A percentile compares a stretch with the other conserved stretches of the same genome.
phyloP scores from a whole-genome alignment of 2,113 vertebrate genomes.

The Rhagologus leucostigma region DNA sequence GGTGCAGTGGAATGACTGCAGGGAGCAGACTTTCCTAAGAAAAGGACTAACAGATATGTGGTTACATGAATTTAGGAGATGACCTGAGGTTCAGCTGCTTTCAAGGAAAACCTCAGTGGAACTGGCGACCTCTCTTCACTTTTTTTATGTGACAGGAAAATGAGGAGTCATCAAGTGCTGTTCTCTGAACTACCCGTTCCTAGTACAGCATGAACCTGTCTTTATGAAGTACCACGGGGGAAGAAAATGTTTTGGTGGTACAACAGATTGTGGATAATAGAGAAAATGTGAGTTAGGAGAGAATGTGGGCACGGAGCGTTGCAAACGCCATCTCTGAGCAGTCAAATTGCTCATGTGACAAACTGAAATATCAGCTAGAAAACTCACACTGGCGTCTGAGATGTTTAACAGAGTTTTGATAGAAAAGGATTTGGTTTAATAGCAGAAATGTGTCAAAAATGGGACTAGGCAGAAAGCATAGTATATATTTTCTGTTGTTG shows the following conservation, averaged over 20 bases:
- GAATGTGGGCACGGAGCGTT: neutral
- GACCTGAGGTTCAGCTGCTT: neutral
- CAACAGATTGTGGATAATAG: neutral
- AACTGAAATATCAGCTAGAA: neutral
- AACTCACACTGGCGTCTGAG: neutral
- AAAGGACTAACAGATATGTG: neutral
- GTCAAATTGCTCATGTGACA: neutral
- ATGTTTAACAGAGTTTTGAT: neutral
- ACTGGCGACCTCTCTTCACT: neutral
- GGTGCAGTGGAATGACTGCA: neutral
- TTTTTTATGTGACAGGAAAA: neutral
- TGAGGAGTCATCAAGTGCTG: neutral
- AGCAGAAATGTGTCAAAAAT: neutral
- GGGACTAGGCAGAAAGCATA: neutral
- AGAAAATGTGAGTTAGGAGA: neutral
- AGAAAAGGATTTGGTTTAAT: neutral
- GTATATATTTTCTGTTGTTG: neutral
- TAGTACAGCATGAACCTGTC: neutral
- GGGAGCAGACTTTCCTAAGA: neutral
- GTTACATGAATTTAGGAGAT: neutral
- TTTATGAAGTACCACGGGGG: neutral
- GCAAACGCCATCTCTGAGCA: neutral
- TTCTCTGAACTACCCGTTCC: neutral
- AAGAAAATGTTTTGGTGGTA: neutral
- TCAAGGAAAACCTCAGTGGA: neutral